Evolutionary conservation across 2,888 invertebrate genomes (phyloP).

Genomic region (Pomacea canaliculata): DNA sequence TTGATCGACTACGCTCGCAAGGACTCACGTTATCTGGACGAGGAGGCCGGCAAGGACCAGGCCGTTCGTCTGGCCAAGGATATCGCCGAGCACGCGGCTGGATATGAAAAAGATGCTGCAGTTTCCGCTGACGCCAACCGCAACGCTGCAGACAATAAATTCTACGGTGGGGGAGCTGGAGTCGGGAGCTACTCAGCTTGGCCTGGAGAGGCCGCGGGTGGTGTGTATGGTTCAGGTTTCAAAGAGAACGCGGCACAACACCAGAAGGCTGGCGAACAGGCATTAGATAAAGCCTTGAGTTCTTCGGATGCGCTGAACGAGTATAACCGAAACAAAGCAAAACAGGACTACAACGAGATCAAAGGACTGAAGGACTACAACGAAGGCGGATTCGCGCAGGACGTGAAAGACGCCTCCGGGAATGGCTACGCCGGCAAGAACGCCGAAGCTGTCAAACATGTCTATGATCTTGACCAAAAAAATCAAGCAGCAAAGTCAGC

Average conservation of each 20-base stretch:
- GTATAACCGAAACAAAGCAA: constrained; percentile 31
- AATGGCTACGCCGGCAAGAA: constrained; percentile 32
- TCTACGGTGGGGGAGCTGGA: constrained; percentile 30
- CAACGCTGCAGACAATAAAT: constrained; percentile 32
- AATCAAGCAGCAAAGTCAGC: constrained; percentile 29
- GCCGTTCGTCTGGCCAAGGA: constrained; percentile 32
- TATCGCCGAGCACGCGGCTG: constrained; percentile 32
- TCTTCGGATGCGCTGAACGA: constrained; percentile 31
- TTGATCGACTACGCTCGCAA: constrained; percentile 31
- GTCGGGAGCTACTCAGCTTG: not conserved
- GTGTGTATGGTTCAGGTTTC: constrained; percentile 24
- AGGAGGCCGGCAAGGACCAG: constrained; percentile 30
- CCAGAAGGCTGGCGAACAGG: constrained; percentile 23
- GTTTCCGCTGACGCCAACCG: constrained; percentile 29
- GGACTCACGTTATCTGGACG: constrained; percentile 30
- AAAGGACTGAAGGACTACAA: constrained; percentile 31
- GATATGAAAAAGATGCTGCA: constrained; percentile 30
- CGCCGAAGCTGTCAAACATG: constrained; percentile 31
- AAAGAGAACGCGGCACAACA: constrained; percentile 27
- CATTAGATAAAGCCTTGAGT: constrained; percentile 26
- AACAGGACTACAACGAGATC: constrained; percentile 31
- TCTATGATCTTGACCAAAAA: constrained; percentile 27
- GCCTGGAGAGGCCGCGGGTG: constrained; percentile 11
- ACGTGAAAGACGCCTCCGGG: constrained; percentile 27
- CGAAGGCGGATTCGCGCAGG: constrained; percentile 33